Percentiles rank a stretch among this genome's conserved stretches.
Evolutionary conservation across 2,888 invertebrate genomes (phyloP).

Genomic region (Acanthosepion esculentum): DNA sequence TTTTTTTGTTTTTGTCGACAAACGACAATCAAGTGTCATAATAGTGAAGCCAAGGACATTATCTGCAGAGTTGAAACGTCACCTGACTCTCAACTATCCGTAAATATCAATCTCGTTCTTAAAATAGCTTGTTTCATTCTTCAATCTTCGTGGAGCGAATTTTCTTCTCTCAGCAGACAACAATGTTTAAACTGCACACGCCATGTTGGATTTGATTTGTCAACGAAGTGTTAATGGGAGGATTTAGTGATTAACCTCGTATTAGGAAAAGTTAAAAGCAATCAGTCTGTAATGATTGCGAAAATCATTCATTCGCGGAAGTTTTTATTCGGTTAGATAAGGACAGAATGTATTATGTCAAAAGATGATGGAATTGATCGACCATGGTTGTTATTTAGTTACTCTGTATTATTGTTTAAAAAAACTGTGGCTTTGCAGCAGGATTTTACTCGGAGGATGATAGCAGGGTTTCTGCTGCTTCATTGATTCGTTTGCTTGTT

Average conservation of each 20-base stretch:
- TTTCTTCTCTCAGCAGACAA: background rate
- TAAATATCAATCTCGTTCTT: background rate
- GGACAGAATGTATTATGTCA: background rate
- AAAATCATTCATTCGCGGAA: background rate
- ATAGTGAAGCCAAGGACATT: background rate
- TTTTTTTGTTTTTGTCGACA: background rate
- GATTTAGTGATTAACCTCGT: background rate
- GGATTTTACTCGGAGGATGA: too few species aligned
- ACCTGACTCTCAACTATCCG: background rate
- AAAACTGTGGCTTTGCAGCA: too few species aligned
- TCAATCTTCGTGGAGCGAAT: background rate
- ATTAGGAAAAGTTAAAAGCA: background rate
- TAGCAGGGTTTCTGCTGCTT: too few species aligned
- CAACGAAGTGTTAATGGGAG: constrained; percentile 6
- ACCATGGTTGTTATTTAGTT: background rate
- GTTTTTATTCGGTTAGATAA: background rate
- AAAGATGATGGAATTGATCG: background rate
- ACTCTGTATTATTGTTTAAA: too few species aligned
- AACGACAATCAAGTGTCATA: background rate
- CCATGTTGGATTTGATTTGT: background rate
- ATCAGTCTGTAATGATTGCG: background rate
- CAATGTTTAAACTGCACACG: background rate
- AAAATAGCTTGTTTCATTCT: background rate
- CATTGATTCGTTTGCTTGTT: too few species aligned
- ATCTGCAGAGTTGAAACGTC: background rate